phyloP scores from a whole-genome alignment of 2,888 invertebrate genomes.

The Chymomyza procnemis region DNA sequence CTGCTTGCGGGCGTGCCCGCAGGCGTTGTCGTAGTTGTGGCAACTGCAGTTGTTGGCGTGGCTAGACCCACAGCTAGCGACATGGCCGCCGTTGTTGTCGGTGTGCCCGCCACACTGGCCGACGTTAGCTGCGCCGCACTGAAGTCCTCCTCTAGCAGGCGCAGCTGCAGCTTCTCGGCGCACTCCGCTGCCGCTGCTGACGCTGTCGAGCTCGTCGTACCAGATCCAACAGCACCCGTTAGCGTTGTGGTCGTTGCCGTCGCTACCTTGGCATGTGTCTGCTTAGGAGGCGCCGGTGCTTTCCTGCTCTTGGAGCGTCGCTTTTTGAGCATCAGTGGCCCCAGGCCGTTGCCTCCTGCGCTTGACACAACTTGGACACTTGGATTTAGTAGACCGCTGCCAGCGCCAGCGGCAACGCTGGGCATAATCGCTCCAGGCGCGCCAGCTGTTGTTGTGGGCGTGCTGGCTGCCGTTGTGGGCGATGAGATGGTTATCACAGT shows the following conservation, averaged over 20 bases:
- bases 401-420: constrained; percentile 61
- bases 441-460: constrained; percentile 39
- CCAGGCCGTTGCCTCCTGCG: constrained; percentile 79
- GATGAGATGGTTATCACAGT: constrained; percentile 77
- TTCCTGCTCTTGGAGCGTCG: constrained; percentile 83
- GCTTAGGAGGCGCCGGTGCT: constrained; percentile 80
- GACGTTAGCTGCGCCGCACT: constrained; percentile 49
- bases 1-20: constrained; percentile 33
- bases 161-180: constrained; percentile 48
- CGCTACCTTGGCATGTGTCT: constrained; percentile 67
- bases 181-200: constrained; percentile 40
- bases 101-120: constrained; percentile 25
- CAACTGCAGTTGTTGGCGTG: constrained; percentile 20
- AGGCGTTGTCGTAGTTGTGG: constrained; percentile 10
- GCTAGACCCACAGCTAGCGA: not conserved
- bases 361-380: constrained; percentile 72
- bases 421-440: constrained; percentile 29
- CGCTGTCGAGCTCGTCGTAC: constrained; percentile 54
- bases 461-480: constrained; percentile 47
- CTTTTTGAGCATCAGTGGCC: constrained; percentile 80
- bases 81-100: constrained; percentile 26
- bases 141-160: constrained; percentile 62
- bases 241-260: constrained; percentile 39
- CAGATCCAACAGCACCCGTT: constrained; percentile 57
- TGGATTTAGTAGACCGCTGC: constrained; percentile 76